Evolutionary conservation across 2,797 vertebrate genomes (phyloP).

Genomic region (Pampus argenteus): DNA sequence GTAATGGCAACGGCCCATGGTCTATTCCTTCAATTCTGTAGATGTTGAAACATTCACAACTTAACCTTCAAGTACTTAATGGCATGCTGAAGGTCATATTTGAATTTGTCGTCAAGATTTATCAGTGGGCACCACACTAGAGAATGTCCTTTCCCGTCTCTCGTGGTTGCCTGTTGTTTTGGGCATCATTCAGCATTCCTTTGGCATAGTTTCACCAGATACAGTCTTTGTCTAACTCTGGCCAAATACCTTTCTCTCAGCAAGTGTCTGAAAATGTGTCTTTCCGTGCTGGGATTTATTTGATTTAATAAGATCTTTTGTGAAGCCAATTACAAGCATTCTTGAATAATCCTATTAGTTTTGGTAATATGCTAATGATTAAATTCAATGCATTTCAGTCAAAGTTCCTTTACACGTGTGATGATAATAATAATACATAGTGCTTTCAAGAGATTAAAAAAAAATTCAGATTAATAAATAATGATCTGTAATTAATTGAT

Average conservation of each 20-base stretch:
- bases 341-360: neutral
- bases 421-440: neutral
- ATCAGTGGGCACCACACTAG: neutral
- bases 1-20: neutral
- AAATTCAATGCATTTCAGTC: neutral
- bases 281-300: constrained; percentile 26
- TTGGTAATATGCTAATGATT: neutral
- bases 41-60: constrained; percentile 41
- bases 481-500: no score
- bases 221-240: constrained; percentile 23
- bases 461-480: no score
- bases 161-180: constrained; percentile 54
- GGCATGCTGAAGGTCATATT: constrained; percentile 41
- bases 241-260: constrained; percentile 65
- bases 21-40: constrained; percentile 24
- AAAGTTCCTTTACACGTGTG: neutral
- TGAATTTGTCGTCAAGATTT: constrained; percentile 47
- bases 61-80: constrained; percentile 39
- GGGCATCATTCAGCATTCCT: constrained; percentile 62
- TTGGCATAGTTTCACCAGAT: constrained; percentile 48
- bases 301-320: constrained; percentile 17
- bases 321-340: neutral
- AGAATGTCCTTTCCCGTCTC: constrained; percentile 30
- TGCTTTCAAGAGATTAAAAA: no score
- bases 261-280: constrained; percentile 49